These are phyloP conservation scores for Heliornis fulica DNA, from an alignment of 2,113 vertebrate genomes.

Conservation along the genomic window DNA sequence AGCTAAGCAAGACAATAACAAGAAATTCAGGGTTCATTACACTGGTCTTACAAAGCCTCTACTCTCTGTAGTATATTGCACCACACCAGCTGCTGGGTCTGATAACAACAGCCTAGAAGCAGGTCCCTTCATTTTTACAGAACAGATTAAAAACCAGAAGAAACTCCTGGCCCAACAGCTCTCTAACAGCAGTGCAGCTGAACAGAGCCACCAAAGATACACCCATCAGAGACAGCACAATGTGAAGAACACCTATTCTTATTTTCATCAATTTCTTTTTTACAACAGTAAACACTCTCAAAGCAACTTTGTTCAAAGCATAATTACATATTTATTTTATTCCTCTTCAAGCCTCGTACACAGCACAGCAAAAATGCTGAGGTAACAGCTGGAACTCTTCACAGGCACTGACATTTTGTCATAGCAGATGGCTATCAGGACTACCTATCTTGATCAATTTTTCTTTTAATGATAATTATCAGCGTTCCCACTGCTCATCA, in stretches of 20 bases:
- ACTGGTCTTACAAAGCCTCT: not conserved
- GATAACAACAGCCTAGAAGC: accelerated
- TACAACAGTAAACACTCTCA: not conserved
- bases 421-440: not conserved
- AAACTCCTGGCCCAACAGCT: not conserved
- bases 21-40: not conserved
- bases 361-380: not conserved
- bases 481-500: not conserved
- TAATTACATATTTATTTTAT: not conserved
- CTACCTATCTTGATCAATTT: not conserved
- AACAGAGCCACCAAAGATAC: not conserved
- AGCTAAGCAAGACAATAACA: not conserved
- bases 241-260: not conserved
- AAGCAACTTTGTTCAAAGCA: not conserved
- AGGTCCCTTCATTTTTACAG: not conserved
- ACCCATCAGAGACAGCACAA: not conserved
- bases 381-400: not conserved
- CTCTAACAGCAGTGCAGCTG: not conserved
- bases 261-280: not conserved
- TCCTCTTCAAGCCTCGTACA: not conserved
- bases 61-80: not conserved
- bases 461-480: not conserved
- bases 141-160: not conserved
- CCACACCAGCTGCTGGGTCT: not conserved
- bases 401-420: not conserved